These are phyloP conservation scores for Tetramorium simillimum DNA, from an alignment of 1,140 invertebrate genomes.

Conservation along the genomic window DNA sequence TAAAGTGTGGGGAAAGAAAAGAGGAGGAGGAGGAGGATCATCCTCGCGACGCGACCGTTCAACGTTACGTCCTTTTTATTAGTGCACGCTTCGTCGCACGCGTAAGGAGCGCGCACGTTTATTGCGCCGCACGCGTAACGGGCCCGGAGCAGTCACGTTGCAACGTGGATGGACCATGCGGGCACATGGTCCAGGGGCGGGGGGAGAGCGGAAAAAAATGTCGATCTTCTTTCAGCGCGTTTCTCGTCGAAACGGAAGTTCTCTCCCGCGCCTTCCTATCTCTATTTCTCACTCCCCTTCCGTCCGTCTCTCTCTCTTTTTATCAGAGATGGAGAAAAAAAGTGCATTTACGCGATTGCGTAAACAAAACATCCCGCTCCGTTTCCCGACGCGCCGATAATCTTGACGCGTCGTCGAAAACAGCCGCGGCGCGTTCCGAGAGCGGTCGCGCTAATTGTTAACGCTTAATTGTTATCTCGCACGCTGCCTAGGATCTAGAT, in stretches of 20 bases:
- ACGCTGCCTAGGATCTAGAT: too few species aligned
- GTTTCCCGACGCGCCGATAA: constrained; percentile 8
- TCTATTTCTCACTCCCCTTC: not conserved
- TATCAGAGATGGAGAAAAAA: not conserved
- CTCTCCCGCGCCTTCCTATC: not conserved
- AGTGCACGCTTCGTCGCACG: not conserved
- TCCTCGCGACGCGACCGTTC: not conserved
- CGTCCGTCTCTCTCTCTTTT: not conserved
- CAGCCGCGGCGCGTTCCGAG: not conserved
- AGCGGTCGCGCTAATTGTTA: not conserved
- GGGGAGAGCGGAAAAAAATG: not conserved
- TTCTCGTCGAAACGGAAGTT: not conserved
- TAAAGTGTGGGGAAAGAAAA: not conserved
- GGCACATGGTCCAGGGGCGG: not conserved
- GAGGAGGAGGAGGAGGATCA: not conserved
- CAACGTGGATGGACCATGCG: not conserved
- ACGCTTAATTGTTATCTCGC: not conserved
- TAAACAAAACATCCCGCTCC: constrained; percentile 8
- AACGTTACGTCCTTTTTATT: not conserved
- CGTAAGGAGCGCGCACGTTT: constrained; percentile 2
- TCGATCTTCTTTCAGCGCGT: not conserved
- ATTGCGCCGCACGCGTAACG: constrained; percentile 16
- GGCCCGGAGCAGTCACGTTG: not conserved
- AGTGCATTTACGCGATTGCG: constrained; percentile 4
- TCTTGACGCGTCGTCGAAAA: not conserved